These are phyloP conservation scores for Ctenoplectra terminalis DNA, from an alignment of 1,140 invertebrate species.

Conservation along the genomic window DNA sequence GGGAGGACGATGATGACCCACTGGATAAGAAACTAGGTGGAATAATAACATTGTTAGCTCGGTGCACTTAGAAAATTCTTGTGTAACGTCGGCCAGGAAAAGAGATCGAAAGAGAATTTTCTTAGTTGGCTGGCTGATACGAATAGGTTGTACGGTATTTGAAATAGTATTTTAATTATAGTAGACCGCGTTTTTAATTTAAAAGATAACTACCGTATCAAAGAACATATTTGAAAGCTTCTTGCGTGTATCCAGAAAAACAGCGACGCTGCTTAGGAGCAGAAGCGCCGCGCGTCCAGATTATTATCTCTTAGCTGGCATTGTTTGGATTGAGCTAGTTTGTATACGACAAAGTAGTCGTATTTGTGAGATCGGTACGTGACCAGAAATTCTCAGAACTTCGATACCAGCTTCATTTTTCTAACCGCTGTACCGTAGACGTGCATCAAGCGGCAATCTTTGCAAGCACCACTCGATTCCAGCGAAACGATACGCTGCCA, in stretches of 20 bases:
- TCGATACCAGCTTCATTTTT: slow-evolving; percentile 7
- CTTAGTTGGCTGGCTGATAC: background rate
- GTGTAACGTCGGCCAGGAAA: background rate
- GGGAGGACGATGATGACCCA: slow-evolving; percentile 54
- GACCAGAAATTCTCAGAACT: slow-evolving; percentile 19
- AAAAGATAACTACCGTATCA: no score
- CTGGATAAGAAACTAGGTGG: slow-evolving; percentile 65
- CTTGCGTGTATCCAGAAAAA: background rate
- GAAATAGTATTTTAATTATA: no score
- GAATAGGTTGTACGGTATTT: no score
- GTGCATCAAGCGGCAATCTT: background rate
- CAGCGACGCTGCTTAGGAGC: no score
- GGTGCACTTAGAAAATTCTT: slow-evolving; percentile 36
- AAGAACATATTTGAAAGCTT: background rate
- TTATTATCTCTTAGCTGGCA: slow-evolving; percentile 10
- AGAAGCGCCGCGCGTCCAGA: background rate
- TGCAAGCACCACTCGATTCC: background rate
- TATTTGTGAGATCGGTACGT: background rate
- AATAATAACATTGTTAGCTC: slow-evolving; percentile 63
- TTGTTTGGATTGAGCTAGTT: background rate
- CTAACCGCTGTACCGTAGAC: no score
- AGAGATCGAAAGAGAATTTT: no score
- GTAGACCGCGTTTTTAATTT: no score
- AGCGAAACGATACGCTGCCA: slow-evolving; percentile 4
- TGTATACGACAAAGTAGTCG: background rate